Conservation (phyloP, 2,888 invertebrate genomes). For the Xanthia icteritia region DNA sequence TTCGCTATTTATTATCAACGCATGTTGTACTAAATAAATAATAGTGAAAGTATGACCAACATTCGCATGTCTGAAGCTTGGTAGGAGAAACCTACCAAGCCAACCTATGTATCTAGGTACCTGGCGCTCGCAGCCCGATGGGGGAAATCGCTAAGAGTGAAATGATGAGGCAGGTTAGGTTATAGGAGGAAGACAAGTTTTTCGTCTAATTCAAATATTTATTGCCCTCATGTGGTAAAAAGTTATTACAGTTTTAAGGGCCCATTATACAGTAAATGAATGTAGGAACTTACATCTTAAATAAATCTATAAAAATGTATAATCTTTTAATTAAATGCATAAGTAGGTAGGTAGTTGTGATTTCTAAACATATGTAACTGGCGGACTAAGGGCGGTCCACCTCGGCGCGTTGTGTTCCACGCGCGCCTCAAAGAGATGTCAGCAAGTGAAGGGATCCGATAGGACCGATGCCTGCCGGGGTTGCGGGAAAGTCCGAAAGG, state of each 20-base stretch:
- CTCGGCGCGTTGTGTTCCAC: no score
- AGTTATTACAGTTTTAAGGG: neutral
- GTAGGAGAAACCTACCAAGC: conserved; percentile 17
- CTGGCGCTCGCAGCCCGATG: neutral
- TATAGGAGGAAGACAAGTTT: neutral
- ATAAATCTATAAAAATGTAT: no score
- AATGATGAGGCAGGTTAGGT: neutral
- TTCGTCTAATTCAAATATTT: neutral
- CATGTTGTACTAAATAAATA: conserved; percentile 40
- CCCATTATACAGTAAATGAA: neutral
- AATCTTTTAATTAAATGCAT: no score
- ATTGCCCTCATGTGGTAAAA: neutral
- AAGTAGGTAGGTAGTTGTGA: neutral
- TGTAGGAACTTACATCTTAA: no score
- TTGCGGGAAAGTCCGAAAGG: no score
- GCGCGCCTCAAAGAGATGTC: no score
- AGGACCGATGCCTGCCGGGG: no score
- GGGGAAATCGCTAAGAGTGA: neutral
- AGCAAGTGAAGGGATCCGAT: no score
- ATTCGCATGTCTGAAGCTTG: conserved; percentile 15
- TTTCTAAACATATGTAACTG: neutral
- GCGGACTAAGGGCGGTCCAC: neutral
- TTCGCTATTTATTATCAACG: conserved; percentile 27
- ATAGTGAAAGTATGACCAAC: conserved; percentile 42
- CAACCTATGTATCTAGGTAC: neutral